Evolutionary conservation across 2,113 vertebrate genomes (phyloP).

Genomic region (Tautogolabrus adspersus): DNA sequence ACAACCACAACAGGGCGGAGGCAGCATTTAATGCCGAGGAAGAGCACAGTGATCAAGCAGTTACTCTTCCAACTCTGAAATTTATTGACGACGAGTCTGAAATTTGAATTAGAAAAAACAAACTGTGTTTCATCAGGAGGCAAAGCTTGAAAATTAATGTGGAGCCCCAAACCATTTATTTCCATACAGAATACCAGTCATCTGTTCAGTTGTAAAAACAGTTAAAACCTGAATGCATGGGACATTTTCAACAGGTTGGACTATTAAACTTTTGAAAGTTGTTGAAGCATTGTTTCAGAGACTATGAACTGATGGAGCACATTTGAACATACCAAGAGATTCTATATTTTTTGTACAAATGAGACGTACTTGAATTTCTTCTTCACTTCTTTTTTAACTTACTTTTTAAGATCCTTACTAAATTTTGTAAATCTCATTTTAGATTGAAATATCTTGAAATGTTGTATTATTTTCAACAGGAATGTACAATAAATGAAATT

Average conservation of each 20-base stretch:
- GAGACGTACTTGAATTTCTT: conserved; percentile 16
- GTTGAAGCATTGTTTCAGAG: background rate
- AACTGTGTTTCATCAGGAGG: background rate
- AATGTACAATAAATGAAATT: conserved; percentile 36
- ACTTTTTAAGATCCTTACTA: background rate
- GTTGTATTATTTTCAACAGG: conserved; percentile 11
- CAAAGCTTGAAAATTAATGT: background rate
- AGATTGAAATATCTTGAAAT: background rate
- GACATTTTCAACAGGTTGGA: background rate
- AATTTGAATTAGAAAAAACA: conserved; percentile 32
- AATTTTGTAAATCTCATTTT: background rate
- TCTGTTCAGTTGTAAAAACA: background rate
- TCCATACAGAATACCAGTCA: background rate
- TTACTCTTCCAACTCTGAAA: conserved; percentile 34
- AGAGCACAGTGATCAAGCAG: conserved; percentile 4
- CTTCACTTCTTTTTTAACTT: background rate
- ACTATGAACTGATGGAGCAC: conserved; percentile 15
- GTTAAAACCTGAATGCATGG: background rate
- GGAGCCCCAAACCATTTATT: background rate
- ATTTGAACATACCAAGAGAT: conserved; percentile 10
- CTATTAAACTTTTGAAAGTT: background rate
- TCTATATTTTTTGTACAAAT: background rate
- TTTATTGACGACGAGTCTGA: conserved; percentile 69
- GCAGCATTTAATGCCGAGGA: background rate
- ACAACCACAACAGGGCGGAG: conserved; percentile 52